Evolutionary conservation across 2,888 invertebrate species (phyloP).

Genomic region (Synergus umbraculus): DNA sequence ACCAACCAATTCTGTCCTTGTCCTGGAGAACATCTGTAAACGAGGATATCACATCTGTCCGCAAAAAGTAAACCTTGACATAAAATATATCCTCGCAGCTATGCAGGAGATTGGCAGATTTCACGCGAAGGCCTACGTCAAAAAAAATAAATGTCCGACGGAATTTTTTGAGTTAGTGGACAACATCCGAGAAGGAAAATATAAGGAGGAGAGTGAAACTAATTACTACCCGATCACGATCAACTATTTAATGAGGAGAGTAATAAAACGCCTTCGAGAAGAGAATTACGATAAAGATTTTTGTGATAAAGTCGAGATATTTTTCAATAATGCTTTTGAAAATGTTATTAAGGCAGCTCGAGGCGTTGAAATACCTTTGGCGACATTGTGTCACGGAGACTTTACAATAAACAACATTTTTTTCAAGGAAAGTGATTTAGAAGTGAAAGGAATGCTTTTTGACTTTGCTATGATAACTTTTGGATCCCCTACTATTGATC

Average conservation of each 20-base stretch:
- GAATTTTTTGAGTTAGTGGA: conserved; percentile 60
- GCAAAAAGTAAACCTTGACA: conserved; percentile 50
- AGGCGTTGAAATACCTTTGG: conserved; percentile 62
- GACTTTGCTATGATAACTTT: conserved; percentile 68
- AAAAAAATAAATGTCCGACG: conserved; percentile 58
- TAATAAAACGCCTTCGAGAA: conserved; percentile 56
- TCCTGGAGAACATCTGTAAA: conserved; percentile 61
- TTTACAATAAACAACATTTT: conserved; percentile 68
- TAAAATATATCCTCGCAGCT: conserved; percentile 64
- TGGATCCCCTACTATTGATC: conserved; percentile 66
- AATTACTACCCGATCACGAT: background rate
- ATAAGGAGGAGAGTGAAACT: background rate
- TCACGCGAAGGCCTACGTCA: conserved; percentile 65
- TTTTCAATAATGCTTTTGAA: conserved; percentile 54
- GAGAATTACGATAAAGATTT: conserved; percentile 60
- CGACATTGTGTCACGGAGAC: conserved; percentile 71
- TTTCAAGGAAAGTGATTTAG: conserved; percentile 52
- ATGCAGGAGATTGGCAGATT: conserved; percentile 63
- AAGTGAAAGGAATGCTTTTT: conserved; percentile 53
- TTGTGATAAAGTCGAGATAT: conserved; percentile 58
- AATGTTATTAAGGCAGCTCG: conserved; percentile 53
- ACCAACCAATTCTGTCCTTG: conserved; percentile 54
- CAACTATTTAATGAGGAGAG: conserved; percentile 42
- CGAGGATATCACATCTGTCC: conserved; percentile 58
- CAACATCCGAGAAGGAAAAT: conserved; percentile 57